Evolutionary conservation across 1,140 invertebrate species (phyloP), one percentile per base, ranked within the genome.

Genomic region (Nephila pilipes): DNA sequence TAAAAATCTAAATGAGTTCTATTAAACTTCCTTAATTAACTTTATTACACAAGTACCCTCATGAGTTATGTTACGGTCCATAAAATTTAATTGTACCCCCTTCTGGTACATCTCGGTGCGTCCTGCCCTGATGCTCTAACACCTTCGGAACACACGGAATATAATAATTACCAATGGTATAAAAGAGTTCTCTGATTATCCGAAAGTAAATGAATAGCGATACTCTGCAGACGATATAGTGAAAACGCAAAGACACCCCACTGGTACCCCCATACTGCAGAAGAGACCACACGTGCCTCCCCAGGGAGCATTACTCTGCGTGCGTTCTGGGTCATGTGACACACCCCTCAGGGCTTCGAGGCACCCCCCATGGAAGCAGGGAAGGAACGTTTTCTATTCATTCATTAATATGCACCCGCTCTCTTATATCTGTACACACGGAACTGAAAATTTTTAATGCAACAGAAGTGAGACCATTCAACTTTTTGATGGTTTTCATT

Each of bases 341-440:
- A 32, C 69, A 12, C 69, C 25, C 69, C 69, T 18, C 16, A 22
- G 58, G 22, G 69, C 36, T 36, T 75, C 22, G 29, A 16, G 32
- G 29, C 29, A 75, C 69, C 69, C n/a, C n/a, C 69, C 69, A 12
- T 6, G 69, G 29, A 16, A 29, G 32, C 12, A 29, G 18, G 12
- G 32, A 5, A 75, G 29, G 69, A 29, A 32, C 32, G 18, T 25
- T 75, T 75, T 75, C 32, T 29, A 75, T 75, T 75, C 69, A 36
- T 75, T 75, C 69, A 75, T 75, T 75, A 75, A 75, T 75, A 75
- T 75, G 69, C 69, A 75, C 69, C 69, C 69, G 36, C 29, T 29
- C 69, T 75, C 69, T n/a, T n/a, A 25, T 32, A 36, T 75, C 2
- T 3, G 25, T 46, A 46, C 46, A 10, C 46, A 46, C 46, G 46